Base-by-base conservation (phyloP, 2,888 invertebrate genomes). In the Blastobasis adustella region DNA sequence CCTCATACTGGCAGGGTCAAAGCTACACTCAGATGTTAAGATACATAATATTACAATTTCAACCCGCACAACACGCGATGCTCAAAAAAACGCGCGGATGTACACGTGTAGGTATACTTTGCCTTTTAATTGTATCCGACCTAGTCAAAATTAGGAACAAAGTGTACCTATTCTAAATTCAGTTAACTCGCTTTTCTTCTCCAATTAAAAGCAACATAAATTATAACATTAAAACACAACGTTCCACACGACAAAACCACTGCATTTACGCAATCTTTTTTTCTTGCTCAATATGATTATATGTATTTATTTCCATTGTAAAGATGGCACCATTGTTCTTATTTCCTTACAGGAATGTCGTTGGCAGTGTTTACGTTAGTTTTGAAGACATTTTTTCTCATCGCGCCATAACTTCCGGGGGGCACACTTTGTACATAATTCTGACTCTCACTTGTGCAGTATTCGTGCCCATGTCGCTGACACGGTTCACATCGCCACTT, bases 341-440 rank as follows among this genome's bases (percentile, higher is more conserved):
- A 66, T 66, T 54, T 58, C 67, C 66, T 54, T 50, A 49, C 42
- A 70, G 82, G 85, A 85, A 85, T 83, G 84, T 82, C 57, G 64
- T 70, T 78, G 86, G 84, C 84, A 85, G 85, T 84, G 80, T 73
- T 64, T 10, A 40, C 47, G 40, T 41, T 47, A 37, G 42, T 46
- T n/a, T 42, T 42, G 7, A 40, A 8, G 6, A 23, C 49, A 62
- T 60, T 62, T 63, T 53, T 60, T n/a, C 9, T 62, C 50, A 58
- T 62, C 42, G 55, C 56, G 37, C 54, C 42, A 52, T 47, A 48
- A 51, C 49, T 57, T 51, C 49, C 57, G 61, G 64, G 48, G 56
- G 60, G 49, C 10, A 66, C 82, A 78, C 80, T 82, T 80, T 79
- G 82, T 82, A 75, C 79, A 79, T 71, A 74, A 74, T 71, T 70